Evolutionary conservation across 2,797 vertebrate species (phyloP).

Genomic region (Sandelia bainsii): DNA sequence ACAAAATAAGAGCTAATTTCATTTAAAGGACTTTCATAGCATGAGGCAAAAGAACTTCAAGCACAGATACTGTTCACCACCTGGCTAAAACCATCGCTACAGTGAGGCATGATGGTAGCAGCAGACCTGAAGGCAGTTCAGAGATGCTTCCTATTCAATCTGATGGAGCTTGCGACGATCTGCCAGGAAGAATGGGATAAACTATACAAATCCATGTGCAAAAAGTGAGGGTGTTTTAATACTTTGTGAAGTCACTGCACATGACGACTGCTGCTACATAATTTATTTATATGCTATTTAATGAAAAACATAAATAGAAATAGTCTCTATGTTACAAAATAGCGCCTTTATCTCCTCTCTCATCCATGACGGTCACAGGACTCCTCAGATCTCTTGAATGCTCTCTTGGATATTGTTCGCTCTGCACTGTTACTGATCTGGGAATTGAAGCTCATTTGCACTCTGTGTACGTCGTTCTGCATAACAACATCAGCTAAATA

Average conservation of each 20-base stretch:
- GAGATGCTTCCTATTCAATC: too few species aligned
- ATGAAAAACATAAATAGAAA: not conserved
- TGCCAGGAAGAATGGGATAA: too few species aligned
- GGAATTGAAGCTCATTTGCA: conserved; percentile 62
- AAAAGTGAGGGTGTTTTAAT: not conserved
- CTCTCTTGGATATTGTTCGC: conserved; percentile 34
- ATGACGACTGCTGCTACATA: not conserved
- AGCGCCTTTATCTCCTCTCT: conserved; percentile 4
- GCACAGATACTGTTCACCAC: too few species aligned
- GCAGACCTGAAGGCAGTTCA: too few species aligned
- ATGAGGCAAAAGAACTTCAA: too few species aligned
- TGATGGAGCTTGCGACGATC: too few species aligned
- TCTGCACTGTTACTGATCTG: conserved; percentile 30
- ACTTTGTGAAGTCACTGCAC: not conserved
- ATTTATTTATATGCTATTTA: not conserved
- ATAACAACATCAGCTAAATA: conserved; percentile 57
- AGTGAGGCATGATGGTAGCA: too few species aligned
- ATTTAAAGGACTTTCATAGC: too few species aligned
- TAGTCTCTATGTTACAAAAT: not conserved
- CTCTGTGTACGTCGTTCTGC: conserved; percentile 36
- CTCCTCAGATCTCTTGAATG: conserved; percentile 10
- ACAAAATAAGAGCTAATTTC: too few species aligned
- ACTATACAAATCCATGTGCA: too few species aligned
- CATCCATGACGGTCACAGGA: not conserved
- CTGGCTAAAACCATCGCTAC: too few species aligned